Percentiles rank a stretch among this genome's conserved stretches.
These are phyloP conservation scores for Choristoneura rosaceana DNA, from an alignment of 2,888 invertebrate species.

Conservation along the genomic window DNA sequence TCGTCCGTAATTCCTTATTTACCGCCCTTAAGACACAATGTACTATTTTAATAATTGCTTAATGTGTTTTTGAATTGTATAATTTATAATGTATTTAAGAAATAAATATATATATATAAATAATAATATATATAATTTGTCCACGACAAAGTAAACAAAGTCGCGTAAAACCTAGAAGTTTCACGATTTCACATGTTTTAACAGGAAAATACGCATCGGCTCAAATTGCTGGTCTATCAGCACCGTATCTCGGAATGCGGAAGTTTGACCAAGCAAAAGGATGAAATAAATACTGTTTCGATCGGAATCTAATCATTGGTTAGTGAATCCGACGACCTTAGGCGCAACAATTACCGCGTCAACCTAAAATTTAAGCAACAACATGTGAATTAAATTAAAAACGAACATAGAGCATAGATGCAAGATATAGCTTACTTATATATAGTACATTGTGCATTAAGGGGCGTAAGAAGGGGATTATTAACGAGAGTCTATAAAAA, in stretches of 20 bases:
- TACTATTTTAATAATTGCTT: no score
- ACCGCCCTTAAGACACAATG: no score
- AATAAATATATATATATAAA: no score
- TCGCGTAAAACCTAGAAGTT: not conserved
- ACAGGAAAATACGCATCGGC: constrained; percentile 14
- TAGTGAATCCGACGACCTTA: constrained; percentile 6
- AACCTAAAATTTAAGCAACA: not conserved
- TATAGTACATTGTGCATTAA: no score
- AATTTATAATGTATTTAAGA: no score
- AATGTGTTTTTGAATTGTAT: no score
- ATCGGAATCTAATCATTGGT: constrained; percentile 26
- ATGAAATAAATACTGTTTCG: constrained; percentile 26
- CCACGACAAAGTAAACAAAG: not conserved
- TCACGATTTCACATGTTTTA: constrained; percentile 10
- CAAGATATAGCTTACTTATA: not conserved
- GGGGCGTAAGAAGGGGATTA: no score
- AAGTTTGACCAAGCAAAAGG: constrained; percentile 15
- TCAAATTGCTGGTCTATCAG: constrained; percentile 21
- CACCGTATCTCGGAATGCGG: constrained; percentile 23
- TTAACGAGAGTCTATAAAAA: no score
- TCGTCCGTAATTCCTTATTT: no score
- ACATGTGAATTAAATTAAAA: not conserved
- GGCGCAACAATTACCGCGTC: constrained; percentile 4
- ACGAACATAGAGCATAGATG: not conserved
- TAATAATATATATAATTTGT: no score